These are phyloP conservation scores for Bambusicola thoracicus DNA, from an alignment of 2,113 vertebrate species.

Conservation along the genomic window DNA sequence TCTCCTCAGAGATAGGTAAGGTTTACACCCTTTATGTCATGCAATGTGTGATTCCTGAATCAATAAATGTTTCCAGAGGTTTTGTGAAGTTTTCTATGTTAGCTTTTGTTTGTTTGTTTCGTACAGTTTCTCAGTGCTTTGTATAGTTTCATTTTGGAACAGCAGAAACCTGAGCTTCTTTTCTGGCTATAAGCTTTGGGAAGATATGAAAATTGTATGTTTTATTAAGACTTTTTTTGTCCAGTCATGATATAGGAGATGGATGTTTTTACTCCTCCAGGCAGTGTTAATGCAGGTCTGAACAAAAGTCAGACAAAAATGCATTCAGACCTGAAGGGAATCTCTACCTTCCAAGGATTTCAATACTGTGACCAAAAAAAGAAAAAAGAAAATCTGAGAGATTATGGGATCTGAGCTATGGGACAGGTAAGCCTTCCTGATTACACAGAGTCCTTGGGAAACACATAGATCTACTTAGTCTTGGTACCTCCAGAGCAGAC, in stretches of 20 bases:
- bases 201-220: background rate
- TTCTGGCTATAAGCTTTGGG: background rate
- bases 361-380: background rate
- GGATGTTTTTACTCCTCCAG: background rate
- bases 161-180: background rate
- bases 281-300: background rate
- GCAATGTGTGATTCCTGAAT: background rate
- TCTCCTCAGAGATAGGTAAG: slow-evolving; percentile 71
- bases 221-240: background rate
- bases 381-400: background rate
- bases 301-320: background rate
- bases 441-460: background rate
- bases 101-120: background rate
- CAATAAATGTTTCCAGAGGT: background rate
- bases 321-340: background rate
- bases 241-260: background rate
- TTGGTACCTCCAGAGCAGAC: background rate
- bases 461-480: background rate
- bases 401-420: background rate
- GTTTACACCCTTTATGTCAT: background rate
- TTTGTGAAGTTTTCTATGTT: background rate
- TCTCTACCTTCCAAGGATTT: background rate
- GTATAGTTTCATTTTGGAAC: background rate
- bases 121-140: background rate
- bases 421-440: rapidly evolving